Conservation (phyloP, 2,113 vertebrate species). For the Pontoporia blainvillei region DNA sequence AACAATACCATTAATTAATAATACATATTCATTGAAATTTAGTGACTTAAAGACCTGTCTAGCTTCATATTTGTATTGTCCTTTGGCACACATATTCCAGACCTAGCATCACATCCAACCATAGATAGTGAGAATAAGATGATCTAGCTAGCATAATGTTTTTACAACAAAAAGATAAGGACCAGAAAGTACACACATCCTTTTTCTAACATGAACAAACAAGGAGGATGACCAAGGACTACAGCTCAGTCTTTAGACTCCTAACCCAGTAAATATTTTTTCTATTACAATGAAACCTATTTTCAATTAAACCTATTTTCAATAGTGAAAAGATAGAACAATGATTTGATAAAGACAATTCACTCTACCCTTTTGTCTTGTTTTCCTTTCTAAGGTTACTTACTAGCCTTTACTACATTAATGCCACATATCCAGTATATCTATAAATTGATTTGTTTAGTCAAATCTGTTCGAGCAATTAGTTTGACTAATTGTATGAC, state of each 20-base stretch:
- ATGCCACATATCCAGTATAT: neutral
- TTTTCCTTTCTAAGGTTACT: neutral
- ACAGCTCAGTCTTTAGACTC: neutral
- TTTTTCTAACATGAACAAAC: neutral
- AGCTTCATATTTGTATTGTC: slow-evolving; percentile 47
- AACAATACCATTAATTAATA: slow-evolving; percentile 53
- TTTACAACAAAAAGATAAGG: neutral
- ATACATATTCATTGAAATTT: slow-evolving; percentile 71
- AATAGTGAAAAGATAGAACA: neutral
- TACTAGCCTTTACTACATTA: neutral
- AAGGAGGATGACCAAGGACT: neutral
- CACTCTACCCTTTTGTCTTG: neutral
- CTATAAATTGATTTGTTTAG: neutral
- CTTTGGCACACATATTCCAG: slow-evolving; percentile 47
- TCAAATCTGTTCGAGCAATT: neutral
- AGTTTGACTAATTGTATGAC: neutral
- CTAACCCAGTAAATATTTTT: neutral
- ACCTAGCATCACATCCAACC: neutral
- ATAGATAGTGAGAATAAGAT: slow-evolving; percentile 1
- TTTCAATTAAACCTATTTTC: neutral
- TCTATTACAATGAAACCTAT: neutral
- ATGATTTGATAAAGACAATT: neutral
- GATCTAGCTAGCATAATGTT: neutral
- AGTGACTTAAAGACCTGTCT: slow-evolving; percentile 34
- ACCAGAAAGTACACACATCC: neutral